These are phyloP conservation scores for Pelvicachromis taeniatus DNA, from an alignment of 2,113 vertebrate species.

Conservation along the genomic window DNA sequence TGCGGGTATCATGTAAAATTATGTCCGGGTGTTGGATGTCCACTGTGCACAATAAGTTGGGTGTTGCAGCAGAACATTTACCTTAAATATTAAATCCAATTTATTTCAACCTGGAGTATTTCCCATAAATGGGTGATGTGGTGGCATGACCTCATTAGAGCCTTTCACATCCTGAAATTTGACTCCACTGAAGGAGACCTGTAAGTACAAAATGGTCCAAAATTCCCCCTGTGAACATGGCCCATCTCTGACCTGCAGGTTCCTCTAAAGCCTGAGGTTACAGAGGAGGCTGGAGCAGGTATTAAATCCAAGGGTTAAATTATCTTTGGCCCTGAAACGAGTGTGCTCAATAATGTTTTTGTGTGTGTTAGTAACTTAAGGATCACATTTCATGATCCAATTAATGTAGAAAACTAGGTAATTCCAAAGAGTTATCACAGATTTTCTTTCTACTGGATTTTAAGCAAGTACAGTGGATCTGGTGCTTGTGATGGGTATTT, in stretches of 20 bases:
- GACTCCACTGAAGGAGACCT: not conserved
- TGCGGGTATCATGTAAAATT: not conserved
- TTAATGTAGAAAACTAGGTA: not conserved
- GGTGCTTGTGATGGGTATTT: not conserved
- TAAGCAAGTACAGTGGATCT: not conserved
- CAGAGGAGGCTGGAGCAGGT: not conserved
- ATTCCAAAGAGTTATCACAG: not conserved
- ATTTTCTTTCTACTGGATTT: not conserved
- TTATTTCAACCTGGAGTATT: not conserved
- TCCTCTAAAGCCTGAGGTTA: not conserved
- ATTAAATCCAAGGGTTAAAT: not conserved
- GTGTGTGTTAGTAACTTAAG: not conserved
- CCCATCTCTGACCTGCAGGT: not conserved
- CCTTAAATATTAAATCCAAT: not conserved
- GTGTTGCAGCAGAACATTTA: not conserved
- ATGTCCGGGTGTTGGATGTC: not conserved
- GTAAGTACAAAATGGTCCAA: not conserved
- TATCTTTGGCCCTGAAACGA: not conserved
- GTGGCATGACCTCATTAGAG: not conserved
- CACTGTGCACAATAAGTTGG: not conserved
- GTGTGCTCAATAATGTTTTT: not conserved
- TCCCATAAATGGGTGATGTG: not conserved
- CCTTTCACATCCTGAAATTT: not conserved
- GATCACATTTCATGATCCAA: not conserved
- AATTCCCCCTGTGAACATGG: not conserved